A percentile compares a stretch with the other conserved stretches of the same genome.
Conservation (phyloP, 2,797 vertebrate genomes). For the Protosalanx chinensis region DNA sequence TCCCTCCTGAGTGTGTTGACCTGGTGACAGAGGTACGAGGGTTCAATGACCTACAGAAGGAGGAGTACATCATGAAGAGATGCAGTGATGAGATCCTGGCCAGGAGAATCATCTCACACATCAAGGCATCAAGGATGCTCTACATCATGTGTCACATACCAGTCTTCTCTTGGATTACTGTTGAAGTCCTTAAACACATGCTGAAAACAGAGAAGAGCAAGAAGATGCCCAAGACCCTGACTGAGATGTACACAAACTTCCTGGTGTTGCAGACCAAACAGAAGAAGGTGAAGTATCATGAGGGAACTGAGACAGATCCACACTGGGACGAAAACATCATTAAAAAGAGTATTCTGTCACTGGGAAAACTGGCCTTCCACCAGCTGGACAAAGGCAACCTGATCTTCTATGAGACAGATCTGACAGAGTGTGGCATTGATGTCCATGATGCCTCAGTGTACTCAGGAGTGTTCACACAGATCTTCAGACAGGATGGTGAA, state of each 20-base stretch:
- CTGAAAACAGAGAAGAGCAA: neutral
- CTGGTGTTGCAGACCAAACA: conserved; percentile 2
- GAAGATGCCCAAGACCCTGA: conserved; percentile 1
- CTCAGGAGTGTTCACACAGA: too few relatives aligned
- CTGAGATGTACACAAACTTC: conserved; percentile 1
- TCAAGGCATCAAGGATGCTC: conserved; percentile 1
- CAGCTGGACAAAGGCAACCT: neutral
- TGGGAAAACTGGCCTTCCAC: conserved; percentile 6
- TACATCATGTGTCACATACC: neutral
- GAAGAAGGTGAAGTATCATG: neutral
- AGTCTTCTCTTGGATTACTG: conserved; percentile 2
- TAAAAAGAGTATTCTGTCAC: neutral
- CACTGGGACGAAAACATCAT: conserved; percentile 1
- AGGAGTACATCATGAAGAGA: neutral
- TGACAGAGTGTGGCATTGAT: too few relatives aligned
- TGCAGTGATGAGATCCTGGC: neutral
- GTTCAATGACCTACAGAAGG: conserved; percentile 5
- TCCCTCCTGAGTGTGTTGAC: neutral
- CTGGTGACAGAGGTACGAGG: neutral
- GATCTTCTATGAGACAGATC: too few relatives aligned
- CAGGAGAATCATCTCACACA: neutral
- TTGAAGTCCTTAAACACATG: neutral
- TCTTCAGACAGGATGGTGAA: too few relatives aligned
- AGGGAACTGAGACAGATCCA: too few relatives aligned
- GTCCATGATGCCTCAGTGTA: too few relatives aligned